These are phyloP conservation scores for Cataglyphis albicans DNA, from an alignment of 2,888 invertebrate species.

Conservation along the genomic window DNA sequence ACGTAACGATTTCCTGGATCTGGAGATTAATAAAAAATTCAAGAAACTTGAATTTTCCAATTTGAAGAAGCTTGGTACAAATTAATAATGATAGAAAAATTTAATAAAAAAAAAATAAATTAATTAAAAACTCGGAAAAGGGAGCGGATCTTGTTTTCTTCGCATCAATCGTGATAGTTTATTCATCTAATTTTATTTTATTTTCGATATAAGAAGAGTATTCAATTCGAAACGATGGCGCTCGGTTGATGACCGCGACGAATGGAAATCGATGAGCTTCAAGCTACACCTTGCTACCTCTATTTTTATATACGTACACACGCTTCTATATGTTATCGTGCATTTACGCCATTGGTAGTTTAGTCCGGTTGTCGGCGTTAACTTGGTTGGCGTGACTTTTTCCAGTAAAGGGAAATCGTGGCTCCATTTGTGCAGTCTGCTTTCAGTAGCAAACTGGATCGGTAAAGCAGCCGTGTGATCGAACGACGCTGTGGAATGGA, in stretches of 20 bases:
- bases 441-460: slow-evolving; percentile 24
- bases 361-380: background rate
- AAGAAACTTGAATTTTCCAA: background rate
- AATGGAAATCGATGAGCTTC: slow-evolving; percentile 4
- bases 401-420: background rate
- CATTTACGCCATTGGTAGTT: slow-evolving; percentile 9
- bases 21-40: slow-evolving; percentile 12
- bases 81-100: background rate
- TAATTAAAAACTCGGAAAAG: background rate
- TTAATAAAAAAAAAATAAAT: background rate
- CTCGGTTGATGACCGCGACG: slow-evolving; percentile 10
- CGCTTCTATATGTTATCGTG: slow-evolving; percentile 1
- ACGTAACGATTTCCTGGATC: background rate
- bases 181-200: slow-evolving; percentile 8
- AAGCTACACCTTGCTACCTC: background rate
- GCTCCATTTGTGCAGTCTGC: slow-evolving; percentile 7
- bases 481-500: slow-evolving; percentile 19
- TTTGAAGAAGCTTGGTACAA: background rate
- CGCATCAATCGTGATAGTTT: background rate
- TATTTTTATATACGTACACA: background rate
- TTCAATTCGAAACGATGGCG: background rate
- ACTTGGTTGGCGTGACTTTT: background rate
- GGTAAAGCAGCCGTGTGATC: slow-evolving; percentile 6
- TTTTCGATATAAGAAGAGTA: background rate
- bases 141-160: background rate